Evolutionary conservation across 2,797 vertebrate genomes (phyloP).

Genomic region (Jordanella pulchra): DNA sequence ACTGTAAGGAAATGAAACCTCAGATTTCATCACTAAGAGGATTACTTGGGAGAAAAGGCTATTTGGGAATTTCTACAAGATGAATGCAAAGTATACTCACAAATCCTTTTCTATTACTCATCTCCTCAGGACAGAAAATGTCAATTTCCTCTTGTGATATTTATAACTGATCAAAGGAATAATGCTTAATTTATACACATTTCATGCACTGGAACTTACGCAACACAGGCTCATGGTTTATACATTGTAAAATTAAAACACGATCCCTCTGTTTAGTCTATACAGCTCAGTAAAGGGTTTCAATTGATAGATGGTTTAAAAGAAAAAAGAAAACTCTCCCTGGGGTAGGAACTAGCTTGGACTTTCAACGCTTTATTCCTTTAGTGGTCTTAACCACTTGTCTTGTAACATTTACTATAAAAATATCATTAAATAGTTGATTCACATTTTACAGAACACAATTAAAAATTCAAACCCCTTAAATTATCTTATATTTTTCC

Average conservation of each 20-base stretch:
- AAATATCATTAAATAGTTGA: neutral
- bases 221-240: neutral
- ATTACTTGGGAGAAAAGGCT: constrained; percentile 57
- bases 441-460: neutral
- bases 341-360: too few relatives aligned
- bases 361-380: too few relatives aligned
- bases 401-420: neutral
- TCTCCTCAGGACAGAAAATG: constrained; percentile 12
- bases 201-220: neutral
- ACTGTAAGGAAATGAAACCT: constrained; percentile 53
- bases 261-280: too few relatives aligned
- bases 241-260: neutral
- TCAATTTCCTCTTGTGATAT: constrained; percentile 12
- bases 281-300: too few relatives aligned
- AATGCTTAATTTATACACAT: neutral
- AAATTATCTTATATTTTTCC: neutral
- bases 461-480: neutral
- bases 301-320: neutral
- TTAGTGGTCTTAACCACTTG: too few relatives aligned
- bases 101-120: constrained; percentile 38
- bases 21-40: constrained; percentile 65
- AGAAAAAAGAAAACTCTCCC: neutral
- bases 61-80: constrained; percentile 49
- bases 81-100: constrained; percentile 35
- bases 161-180: constrained; percentile 1